phyloP scores from a whole-genome alignment of 2,797 vertebrate genomes.

The Spondyliosoma cantharus region DNA sequence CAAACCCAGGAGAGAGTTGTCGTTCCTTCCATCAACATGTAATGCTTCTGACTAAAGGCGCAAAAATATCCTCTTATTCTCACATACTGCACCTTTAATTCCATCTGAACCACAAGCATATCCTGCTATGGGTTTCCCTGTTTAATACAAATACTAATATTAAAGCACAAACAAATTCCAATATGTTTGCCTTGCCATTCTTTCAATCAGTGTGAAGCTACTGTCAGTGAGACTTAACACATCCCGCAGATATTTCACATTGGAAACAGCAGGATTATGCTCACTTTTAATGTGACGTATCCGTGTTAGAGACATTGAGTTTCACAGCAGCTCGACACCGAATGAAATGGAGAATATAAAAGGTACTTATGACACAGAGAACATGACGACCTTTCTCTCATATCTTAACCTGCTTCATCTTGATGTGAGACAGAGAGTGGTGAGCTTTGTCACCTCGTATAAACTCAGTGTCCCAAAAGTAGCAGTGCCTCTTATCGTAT shows the following conservation, averaged over 20 bases:
- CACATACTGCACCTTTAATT: no score
- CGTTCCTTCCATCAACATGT: no score
- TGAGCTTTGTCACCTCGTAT: constrained; percentile 43
- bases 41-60: no score
- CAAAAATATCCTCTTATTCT: no score
- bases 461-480: constrained; percentile 47
- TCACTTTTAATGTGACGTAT: background rate
- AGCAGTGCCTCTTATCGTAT: background rate
- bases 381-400: background rate
- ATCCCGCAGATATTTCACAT: constrained; percentile 14
- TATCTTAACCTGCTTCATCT: background rate
- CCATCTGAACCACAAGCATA: no score
- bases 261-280: background rate
- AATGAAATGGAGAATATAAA: background rate
- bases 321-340: background rate
- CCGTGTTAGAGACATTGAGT: background rate
- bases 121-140: background rate
- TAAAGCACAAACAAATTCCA: background rate
- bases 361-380: background rate
- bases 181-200: background rate
- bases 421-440: background rate
- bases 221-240: background rate
- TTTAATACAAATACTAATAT: background rate
- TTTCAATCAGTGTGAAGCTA: background rate
- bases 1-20: no score